A percentile compares a stretch with the other conserved stretches of the same genome.
phyloP scores from a whole-genome alignment of 2,888 invertebrate genomes.

The Polydrusus pterygomalis region DNA sequence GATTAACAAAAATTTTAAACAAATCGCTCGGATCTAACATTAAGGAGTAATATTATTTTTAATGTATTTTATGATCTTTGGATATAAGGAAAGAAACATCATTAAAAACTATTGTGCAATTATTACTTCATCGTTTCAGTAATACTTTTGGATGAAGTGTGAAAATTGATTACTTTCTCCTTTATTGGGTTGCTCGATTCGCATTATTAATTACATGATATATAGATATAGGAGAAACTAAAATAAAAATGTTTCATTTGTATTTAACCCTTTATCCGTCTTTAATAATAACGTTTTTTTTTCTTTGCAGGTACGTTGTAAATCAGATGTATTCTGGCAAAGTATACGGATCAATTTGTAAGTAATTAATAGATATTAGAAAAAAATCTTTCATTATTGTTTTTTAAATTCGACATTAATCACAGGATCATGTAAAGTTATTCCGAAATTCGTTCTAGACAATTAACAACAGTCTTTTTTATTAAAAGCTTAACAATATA shows the following conservation, averaged over 20 bases:
- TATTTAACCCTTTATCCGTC: too few species aligned
- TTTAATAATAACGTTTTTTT: not conserved
- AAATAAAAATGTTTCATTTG: not conserved
- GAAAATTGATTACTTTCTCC: conserved; percentile 53
- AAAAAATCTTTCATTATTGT: too few species aligned
- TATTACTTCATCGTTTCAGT: conserved; percentile 42
- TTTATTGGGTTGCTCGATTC: conserved; percentile 30
- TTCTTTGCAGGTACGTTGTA: conserved; percentile 14
- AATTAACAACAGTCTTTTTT: too few species aligned
- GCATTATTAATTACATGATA: not conserved
- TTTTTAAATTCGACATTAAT: too few species aligned
- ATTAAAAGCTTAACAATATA: too few species aligned
- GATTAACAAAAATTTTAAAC: not conserved
- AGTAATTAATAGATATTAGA: not conserved
- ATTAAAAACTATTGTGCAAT: conserved; percentile 43
- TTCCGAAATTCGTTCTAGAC: too few species aligned
- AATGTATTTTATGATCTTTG: not conserved
- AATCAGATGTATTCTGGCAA: not conserved
- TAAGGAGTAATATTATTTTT: not conserved
- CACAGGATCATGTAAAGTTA: too few species aligned
- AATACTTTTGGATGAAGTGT: conserved; percentile 40
- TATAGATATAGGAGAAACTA: not conserved
- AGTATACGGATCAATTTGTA: not conserved
- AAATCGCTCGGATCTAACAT: not conserved
- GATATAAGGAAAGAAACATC: conserved; percentile 14